These are phyloP conservation scores for Gallinago paraguaiae DNA, from an alignment of 2,113 vertebrate species.

Conservation along the genomic window DNA sequence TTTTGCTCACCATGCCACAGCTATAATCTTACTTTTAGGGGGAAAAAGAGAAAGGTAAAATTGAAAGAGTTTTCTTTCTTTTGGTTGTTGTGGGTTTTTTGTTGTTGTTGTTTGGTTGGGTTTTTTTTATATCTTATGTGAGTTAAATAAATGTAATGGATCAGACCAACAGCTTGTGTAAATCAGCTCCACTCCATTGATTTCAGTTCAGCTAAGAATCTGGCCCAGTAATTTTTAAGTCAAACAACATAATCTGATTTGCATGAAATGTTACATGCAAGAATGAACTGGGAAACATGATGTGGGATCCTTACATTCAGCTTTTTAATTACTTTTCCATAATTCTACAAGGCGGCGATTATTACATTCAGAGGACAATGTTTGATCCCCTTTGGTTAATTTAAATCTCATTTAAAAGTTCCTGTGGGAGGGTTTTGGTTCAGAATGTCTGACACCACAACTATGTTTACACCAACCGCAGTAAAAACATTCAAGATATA, in stretches of 20 bases:
- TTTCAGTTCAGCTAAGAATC: constrained; percentile 20
- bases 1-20: background rate
- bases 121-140: background rate
- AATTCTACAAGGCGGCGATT: background rate
- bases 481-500: background rate
- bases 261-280: constrained; percentile 22
- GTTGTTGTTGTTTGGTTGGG: too few species aligned
- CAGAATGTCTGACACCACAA: background rate
- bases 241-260: constrained; percentile 34
- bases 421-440: background rate
- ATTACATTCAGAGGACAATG: constrained; percentile 26
- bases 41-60: background rate
- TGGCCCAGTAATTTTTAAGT: constrained; percentile 2
- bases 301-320: background rate
- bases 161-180: background rate
- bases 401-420: constrained; percentile 33
- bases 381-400: constrained; percentile 1
- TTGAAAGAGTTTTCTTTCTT: background rate
- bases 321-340: constrained; percentile 38
- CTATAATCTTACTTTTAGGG: background rate
- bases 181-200: background rate
- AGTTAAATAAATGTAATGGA: background rate
- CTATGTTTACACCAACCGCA: background rate
- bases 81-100: too few species aligned
- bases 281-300: constrained; percentile 8